These are phyloP conservation scores for Anseranas semipalmata DNA, from an alignment of 2,113 vertebrate species.

Conservation along the genomic window DNA sequence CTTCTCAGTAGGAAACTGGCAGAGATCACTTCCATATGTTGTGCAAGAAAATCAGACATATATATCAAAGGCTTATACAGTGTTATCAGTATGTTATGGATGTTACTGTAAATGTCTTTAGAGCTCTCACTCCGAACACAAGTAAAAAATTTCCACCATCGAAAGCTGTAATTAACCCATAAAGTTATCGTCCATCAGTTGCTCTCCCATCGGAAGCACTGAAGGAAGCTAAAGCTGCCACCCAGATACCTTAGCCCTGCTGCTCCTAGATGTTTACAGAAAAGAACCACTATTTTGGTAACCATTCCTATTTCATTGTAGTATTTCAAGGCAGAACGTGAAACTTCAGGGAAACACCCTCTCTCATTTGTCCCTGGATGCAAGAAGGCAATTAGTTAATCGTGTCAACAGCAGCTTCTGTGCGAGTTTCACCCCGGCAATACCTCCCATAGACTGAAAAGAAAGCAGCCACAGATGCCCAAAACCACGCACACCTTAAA, in stretches of 20 bases:
- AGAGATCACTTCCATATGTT: background rate
- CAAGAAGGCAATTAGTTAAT: background rate
- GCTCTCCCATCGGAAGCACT: background rate
- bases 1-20: background rate
- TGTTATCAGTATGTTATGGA: background rate
- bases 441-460: no score
- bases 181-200: background rate
- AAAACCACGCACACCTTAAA: background rate
- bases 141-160: background rate
- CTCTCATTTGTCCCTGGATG: background rate
- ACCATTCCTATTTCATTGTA: fast-evolving
- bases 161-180: background rate
- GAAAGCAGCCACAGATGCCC: background rate
- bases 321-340: background rate
- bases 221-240: background rate
- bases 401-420: background rate
- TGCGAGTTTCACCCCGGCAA: background rate
- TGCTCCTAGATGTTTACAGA: background rate
- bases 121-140: background rate
- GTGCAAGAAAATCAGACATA: background rate
- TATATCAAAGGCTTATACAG: background rate
- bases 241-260: background rate
- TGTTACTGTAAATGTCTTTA: background rate
- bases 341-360: background rate
- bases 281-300: background rate